These are phyloP conservation scores for Resseliella maxima DNA, from an alignment of 2,888 invertebrate species.

Conservation along the genomic window DNA sequence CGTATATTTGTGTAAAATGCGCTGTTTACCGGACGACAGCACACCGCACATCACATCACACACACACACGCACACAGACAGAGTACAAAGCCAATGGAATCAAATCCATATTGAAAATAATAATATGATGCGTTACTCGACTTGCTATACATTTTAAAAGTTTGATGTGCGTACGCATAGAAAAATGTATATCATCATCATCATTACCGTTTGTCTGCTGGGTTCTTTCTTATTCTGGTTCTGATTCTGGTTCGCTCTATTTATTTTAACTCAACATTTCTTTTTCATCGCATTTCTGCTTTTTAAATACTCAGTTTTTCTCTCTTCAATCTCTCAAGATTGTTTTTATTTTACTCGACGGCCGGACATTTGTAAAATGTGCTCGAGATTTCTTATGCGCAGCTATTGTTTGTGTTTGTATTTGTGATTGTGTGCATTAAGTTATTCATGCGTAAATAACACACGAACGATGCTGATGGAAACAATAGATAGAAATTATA, in stretches of 20 bases:
- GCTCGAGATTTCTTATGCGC: not conserved
- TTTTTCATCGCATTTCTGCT: not conserved
- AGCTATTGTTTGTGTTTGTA: no score
- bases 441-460: conserved; percentile 53
- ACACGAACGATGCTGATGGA: conserved; percentile 35
- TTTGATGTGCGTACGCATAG: not conserved
- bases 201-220: not conserved
- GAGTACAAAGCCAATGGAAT: not conserved
- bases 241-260: conserved; percentile 2
- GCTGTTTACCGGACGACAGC: conserved; percentile 4
- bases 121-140: conserved; percentile 16
- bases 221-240: conserved; percentile 20
- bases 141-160: not conserved
- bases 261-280: not conserved
- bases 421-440: not conserved
- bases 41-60: not conserved
- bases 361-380: conserved; percentile 49
- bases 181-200: conserved; percentile 40
- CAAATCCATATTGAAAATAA: conserved; percentile 41
- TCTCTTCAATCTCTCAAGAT: not conserved
- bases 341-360: not conserved
- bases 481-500: conserved; percentile 16
- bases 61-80: not conserved
- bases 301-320: no score
- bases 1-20: not conserved